Evolutionary conservation across 2,797 vertebrate genomes (phyloP).

Genomic region (Borostomias antarcticus): DNA sequence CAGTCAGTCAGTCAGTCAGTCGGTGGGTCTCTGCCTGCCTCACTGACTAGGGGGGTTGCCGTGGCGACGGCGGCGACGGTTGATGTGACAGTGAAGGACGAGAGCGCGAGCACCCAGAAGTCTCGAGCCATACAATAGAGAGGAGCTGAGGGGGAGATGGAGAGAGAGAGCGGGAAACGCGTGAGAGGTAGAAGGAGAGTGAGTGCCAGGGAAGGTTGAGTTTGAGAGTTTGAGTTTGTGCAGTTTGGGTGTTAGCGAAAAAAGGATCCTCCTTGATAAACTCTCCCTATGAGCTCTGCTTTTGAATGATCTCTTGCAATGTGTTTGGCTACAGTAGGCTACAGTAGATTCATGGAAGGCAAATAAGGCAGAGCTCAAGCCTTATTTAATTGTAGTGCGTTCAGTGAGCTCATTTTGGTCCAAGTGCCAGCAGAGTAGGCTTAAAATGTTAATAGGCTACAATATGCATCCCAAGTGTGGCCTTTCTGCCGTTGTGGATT

Average conservation of each 20-base stretch:
- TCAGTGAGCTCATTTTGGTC: background rate
- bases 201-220: background rate
- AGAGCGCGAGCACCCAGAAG: conserved; percentile 32
- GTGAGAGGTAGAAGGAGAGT: background rate
- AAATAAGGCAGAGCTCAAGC: no score
- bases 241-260: no score
- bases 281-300: no score
- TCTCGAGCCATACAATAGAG: conserved; percentile 38
- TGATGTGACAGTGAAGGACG: conserved; percentile 41
- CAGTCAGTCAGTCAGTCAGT: no score
- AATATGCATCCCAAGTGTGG: background rate
- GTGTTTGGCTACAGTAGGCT: no score
- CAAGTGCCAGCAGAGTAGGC: no score
- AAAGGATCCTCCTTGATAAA: no score
- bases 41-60: conserved; percentile 49
- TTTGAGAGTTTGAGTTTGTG: no score
- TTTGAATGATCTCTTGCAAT: no score
- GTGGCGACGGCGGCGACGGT: conserved; percentile 40
- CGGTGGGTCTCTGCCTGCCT: conserved; percentile 42
- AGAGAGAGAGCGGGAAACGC: conserved; percentile 24
- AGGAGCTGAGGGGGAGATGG: background rate
- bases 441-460: no score
- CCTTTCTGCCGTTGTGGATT: background rate
- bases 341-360: no score
- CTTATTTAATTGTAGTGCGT: background rate